Conservation (phyloP, 2,113 vertebrate species). For the Gracilinanus agilis region DNA sequence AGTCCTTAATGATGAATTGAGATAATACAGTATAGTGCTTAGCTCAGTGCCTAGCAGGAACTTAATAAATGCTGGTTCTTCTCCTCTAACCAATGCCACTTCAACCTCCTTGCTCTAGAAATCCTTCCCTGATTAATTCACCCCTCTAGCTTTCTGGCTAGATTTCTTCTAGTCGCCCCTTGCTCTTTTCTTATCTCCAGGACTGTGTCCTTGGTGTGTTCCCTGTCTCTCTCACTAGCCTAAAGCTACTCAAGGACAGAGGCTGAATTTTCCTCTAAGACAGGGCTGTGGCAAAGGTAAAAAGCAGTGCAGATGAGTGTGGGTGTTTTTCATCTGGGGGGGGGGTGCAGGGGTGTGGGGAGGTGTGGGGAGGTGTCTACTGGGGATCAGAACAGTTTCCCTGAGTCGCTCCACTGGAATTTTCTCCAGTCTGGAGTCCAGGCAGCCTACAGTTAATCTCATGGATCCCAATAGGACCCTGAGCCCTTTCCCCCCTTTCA, state of each 20-base stretch:
- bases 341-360: neutral
- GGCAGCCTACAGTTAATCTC: neutral
- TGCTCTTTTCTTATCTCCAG: conserved; percentile 4
- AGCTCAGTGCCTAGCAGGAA: neutral
- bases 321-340: neutral
- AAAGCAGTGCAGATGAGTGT: neutral
- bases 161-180: neutral
- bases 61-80: neutral
- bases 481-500: conserved; percentile 67
- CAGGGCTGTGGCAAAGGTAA: neutral
- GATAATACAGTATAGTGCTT: neutral
- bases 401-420: neutral
- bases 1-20: neutral
- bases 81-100: neutral
- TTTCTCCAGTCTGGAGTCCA: neutral
- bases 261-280: neutral
- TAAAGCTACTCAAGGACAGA: neutral
- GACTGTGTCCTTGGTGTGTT: neutral
- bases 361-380: too few species aligned
- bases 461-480: neutral
- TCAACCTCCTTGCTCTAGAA: conserved; percentile 14
- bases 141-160: neutral
- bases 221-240: neutral
- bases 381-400: neutral
- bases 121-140: neutral